Percentiles rank a stretch among this genome's conserved stretches.
phyloP scores from a whole-genome alignment of 2,888 invertebrate genomes.

The Seladonia tumulorum region DNA sequence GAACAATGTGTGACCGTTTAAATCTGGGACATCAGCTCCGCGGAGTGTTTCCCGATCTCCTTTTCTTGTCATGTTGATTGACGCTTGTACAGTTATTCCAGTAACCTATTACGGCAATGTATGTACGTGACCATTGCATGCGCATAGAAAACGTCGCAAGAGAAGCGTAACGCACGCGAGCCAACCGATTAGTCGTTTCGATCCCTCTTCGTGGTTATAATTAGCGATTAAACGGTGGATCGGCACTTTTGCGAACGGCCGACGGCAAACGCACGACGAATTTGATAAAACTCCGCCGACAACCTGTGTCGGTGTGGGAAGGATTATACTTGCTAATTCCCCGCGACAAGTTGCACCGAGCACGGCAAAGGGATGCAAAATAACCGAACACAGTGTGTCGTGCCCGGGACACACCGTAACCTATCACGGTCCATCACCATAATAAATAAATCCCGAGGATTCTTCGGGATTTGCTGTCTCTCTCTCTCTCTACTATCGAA shows the following conservation, averaged over 20 bases:
- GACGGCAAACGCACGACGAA: slow-evolving; percentile 7
- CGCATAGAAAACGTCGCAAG: neutral
- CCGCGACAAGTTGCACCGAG: slow-evolving; percentile 38
- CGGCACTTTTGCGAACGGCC: neutral
- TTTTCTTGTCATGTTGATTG: neutral
- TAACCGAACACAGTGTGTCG: slow-evolving; percentile 46
- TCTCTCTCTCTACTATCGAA: neutral
- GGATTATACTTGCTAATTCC: slow-evolving; percentile 57
- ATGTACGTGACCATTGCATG: neutral
- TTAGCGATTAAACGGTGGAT: neutral
- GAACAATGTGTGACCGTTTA: neutral
- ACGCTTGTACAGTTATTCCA: neutral
- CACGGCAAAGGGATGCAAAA: slow-evolving; percentile 58
- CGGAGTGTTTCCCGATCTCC: neutral
- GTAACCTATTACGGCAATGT: neutral
- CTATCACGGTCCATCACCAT: neutral
- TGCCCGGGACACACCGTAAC: neutral
- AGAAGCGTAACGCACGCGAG: neutral
- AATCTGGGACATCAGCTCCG: neutral
- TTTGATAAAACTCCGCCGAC: slow-evolving; percentile 51
- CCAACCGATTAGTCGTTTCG: neutral
- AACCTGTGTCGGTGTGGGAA: slow-evolving; percentile 22
- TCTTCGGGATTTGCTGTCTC: neutral
- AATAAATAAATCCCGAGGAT: neutral
- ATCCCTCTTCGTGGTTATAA: neutral